Evolutionary conservation across 1,140 invertebrate genomes (phyloP).

Genomic region (Helicoverpa zea): DNA sequence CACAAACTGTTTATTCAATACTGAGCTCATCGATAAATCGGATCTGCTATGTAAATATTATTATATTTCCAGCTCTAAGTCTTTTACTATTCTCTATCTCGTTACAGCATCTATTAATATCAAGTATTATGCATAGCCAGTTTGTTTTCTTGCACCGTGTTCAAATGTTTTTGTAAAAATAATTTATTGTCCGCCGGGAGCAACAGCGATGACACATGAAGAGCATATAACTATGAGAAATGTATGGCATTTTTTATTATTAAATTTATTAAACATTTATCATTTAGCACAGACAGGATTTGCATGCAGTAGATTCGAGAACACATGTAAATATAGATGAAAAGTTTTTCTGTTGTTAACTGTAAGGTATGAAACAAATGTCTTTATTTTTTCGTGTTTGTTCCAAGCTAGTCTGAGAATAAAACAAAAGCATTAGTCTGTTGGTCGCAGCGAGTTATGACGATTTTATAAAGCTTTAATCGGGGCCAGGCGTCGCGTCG

Average conservation of each 20-base stretch:
- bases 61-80: not conserved
- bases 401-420: conserved; percentile 10
- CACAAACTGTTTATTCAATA: conserved; percentile 17
- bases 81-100: conserved; percentile 5
- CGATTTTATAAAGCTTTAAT: conserved; percentile 33
- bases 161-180: conserved; percentile 41
- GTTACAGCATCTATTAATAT: conserved; percentile 12
- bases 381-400: not conserved
- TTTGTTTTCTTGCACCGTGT: conserved; percentile 28
- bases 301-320: conserved; percentile 25
- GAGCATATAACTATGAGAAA: conserved; percentile 39
- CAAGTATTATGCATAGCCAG: conserved; percentile 31
- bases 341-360: conserved; percentile 11
- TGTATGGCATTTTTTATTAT: conserved; percentile 43
- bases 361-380: conserved; percentile 14
- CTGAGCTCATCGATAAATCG: conserved; percentile 5
- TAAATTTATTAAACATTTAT: conserved; percentile 43
- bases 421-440: conserved; percentile 21
- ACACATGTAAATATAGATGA: conserved; percentile 29
- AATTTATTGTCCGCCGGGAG: conserved; percentile 45
- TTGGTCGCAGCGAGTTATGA: conserved; percentile 12
- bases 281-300: conserved; percentile 32
- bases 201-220: conserved; percentile 42
- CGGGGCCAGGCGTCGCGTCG: not conserved
- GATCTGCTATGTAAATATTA: conserved; percentile 12